phyloP scores from a whole-genome alignment of 1,140 invertebrate species.

The Platyura marginata region DNA sequence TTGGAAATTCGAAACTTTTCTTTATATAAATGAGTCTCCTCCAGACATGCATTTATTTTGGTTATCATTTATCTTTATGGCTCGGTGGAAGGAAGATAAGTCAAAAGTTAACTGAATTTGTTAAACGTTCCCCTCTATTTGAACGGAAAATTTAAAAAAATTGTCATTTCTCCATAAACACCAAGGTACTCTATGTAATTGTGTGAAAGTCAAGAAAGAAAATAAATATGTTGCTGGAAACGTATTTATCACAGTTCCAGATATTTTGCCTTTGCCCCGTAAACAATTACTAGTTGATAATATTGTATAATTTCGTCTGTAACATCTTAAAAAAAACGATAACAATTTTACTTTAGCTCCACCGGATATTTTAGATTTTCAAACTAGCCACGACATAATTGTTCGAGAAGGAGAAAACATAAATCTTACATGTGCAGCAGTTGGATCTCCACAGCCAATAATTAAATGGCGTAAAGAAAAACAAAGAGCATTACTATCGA shows the following conservation, averaged over 20 bases:
- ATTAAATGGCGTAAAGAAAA: conserved; percentile 51
- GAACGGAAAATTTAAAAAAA: too few species aligned
- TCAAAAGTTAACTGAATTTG: not conserved
- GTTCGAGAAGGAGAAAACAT: conserved; percentile 54
- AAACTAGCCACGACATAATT: conserved; percentile 53
- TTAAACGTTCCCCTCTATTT: not conserved
- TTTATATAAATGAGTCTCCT: too few species aligned
- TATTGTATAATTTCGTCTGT: not conserved
- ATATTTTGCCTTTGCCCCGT: not conserved
- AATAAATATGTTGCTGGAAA: too few species aligned
- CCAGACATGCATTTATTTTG: too few species aligned
- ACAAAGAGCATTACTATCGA: conserved; percentile 28
- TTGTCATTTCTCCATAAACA: too few species aligned
- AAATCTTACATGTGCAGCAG: conserved; percentile 51
- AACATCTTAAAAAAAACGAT: not conserved
- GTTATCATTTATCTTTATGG: too few species aligned
- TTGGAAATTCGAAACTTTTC: too few species aligned
- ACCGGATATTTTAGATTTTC: conserved; percentile 53
- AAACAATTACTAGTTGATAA: not conserved
- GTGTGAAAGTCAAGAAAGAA: not conserved
- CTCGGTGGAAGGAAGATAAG: too few species aligned
- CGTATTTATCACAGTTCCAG: too few species aligned
- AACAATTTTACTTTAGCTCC: conserved; percentile 31
- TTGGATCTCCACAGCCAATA: conserved; percentile 43
- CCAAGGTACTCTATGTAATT: too few species aligned